Conservation (phyloP, 2,113 vertebrate species). For the Rattus rattus region DNA sequence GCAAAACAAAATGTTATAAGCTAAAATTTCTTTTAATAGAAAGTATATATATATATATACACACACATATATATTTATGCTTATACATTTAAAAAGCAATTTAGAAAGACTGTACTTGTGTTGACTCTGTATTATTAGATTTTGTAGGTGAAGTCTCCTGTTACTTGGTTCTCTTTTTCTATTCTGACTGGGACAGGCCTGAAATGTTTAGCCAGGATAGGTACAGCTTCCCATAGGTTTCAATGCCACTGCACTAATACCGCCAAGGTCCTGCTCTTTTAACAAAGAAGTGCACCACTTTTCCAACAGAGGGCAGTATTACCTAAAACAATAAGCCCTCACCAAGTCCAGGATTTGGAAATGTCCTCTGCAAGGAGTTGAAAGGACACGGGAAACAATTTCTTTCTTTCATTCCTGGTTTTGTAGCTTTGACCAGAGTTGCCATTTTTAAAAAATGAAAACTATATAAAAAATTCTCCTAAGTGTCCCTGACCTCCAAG, state of each 20-base stretch:
- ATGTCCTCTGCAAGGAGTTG: slow-evolving; percentile 71
- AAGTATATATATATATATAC: neutral
- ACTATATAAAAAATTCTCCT: slow-evolving; percentile 32
- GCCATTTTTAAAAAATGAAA: slow-evolving; percentile 58
- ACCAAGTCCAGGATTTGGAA: neutral
- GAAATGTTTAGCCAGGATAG: neutral
- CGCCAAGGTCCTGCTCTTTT: rapidly evolving
- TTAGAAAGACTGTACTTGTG: neutral
- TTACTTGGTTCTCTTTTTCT: slow-evolving; percentile 35
- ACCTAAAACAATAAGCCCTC: slow-evolving; percentile 51
- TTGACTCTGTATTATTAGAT: neutral
- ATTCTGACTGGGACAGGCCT: neutral
- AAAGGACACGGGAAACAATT: slow-evolving; percentile 74
- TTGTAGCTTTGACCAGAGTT: slow-evolving; percentile 66
- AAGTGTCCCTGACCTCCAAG: neutral
- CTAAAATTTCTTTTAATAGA: slow-evolving; percentile 37
- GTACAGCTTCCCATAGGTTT: slow-evolving; percentile 54
- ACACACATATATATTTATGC: too few species aligned
- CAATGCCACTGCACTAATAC: neutral
- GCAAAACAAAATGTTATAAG: neutral
- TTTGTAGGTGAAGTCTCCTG: neutral
- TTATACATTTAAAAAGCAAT: neutral
- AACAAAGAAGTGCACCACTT: neutral
- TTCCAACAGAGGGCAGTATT: slow-evolving; percentile 88
- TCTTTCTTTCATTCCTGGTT: slow-evolving; percentile 70